phyloP scores from a whole-genome alignment of 2,888 invertebrate genomes.

The Athetis lepigone region DNA sequence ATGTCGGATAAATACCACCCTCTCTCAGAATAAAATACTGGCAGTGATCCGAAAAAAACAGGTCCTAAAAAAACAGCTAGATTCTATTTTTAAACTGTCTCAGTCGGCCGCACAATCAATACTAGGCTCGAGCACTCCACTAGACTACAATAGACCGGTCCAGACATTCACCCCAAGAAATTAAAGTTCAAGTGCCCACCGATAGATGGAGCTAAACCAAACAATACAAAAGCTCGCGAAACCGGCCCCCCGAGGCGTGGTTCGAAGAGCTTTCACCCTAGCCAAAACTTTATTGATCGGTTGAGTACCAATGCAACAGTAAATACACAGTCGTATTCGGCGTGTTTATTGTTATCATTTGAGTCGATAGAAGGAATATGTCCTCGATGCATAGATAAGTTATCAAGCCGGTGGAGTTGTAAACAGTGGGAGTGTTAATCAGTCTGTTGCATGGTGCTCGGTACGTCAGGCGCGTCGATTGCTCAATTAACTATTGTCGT shows the following conservation, averaged over 20 bases:
- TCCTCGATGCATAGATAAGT: constrained; percentile 75
- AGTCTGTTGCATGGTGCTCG: constrained; percentile 75
- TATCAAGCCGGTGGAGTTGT: constrained; percentile 65
- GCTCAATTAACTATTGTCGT: constrained; percentile 68
- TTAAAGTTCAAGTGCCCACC: constrained; percentile 53
- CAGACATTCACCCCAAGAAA: constrained; percentile 54
- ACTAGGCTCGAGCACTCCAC: constrained; percentile 32
- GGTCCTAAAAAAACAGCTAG: constrained; percentile 5
- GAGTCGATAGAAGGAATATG: constrained; percentile 56
- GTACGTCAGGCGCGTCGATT: constrained; percentile 74
- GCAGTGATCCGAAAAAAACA: background rate
- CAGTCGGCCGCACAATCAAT: constrained; percentile 45
- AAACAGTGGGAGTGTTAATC: constrained; percentile 75
- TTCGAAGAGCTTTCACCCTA: constrained; percentile 82
- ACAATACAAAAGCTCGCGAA: constrained; percentile 69
- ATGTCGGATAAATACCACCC: background rate
- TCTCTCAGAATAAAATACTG: background rate
- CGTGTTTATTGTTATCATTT: constrained; percentile 68
- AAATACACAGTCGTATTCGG: constrained; percentile 77
- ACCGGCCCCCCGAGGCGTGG: constrained; percentile 81
- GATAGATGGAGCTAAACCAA: constrained; percentile 78
- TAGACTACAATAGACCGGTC: constrained; percentile 34
- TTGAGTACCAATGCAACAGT: constrained; percentile 69
- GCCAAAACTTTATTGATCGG: constrained; percentile 83
- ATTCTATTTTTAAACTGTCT: constrained; percentile 46